phyloP scores from a whole-genome alignment of 2,113 vertebrate species.

The Ctenodactylus gundi region DNA sequence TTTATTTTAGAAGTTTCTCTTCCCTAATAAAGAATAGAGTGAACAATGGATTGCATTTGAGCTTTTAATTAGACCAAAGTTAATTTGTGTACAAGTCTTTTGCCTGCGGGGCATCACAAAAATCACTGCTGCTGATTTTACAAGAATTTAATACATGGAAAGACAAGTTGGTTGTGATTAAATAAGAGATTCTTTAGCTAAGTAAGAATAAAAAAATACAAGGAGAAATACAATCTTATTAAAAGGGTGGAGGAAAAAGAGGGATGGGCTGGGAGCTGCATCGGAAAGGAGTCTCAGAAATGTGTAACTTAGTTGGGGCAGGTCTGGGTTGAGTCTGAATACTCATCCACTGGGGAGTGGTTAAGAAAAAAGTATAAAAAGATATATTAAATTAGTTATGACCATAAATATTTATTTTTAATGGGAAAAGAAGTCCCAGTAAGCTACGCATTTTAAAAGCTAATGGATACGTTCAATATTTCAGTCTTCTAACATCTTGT shows the following conservation, averaged over 20 bases:
- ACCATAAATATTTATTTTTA: background rate
- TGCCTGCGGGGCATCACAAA: conserved; percentile 11
- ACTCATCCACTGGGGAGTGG: background rate
- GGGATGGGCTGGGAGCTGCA: background rate
- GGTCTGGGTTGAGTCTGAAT: background rate
- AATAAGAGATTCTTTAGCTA: conserved; percentile 48
- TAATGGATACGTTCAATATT: background rate
- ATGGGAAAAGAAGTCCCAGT: background rate
- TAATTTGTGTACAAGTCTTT: conserved; percentile 38
- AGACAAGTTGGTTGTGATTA: conserved; percentile 37
- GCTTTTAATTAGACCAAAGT: conserved; percentile 47
- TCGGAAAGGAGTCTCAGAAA: background rate
- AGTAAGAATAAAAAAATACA: conserved; percentile 22
- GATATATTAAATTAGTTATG: background rate
- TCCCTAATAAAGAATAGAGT: conserved; percentile 19
- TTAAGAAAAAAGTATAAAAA: conserved; percentile 11
- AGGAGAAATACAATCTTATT: background rate
- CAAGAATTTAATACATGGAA: conserved; percentile 42
- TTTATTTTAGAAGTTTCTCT: conserved; percentile 14
- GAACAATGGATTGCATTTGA: conserved; percentile 1
- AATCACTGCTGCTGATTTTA: conserved; percentile 44
- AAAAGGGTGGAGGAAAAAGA: background rate
- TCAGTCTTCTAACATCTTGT: background rate
- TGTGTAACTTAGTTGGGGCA: background rate
- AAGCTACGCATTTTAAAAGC: background rate